Evolutionary conservation across 2,113 vertebrate genomes (phyloP), one percentile per base, ranked within the genome.

Genomic region (Ornithorhynchus anatinus): DNA sequence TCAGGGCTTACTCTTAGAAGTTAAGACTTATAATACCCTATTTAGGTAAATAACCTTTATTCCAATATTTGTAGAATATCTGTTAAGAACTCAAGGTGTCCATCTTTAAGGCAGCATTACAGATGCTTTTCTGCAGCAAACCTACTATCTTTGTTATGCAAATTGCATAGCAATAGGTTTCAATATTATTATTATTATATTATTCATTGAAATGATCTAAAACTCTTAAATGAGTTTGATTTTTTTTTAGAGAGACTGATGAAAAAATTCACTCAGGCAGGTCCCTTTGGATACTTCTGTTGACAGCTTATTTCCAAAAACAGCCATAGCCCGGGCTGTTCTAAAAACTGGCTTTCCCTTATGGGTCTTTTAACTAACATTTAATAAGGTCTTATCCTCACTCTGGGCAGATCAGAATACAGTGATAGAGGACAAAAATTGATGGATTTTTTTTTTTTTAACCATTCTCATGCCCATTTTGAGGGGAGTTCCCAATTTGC

Each of bases 201-300:
- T 92, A 92, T n/a, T n/a, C n/a, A n/a, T n/a, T n/a, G n/a, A 94
- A 94, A 88, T 70, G 63, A 86, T 90, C 94, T 91, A 75, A 89
- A 92, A 91, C 82, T 71, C 35, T 45, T 39, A 81, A 42, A 31
- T 36, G 62, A 50, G 5, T 50, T 54, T 58, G 39, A 19, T 35
- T 25, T 43, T 64, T 68, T 64, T 38, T 56, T 48, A 29, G n/a
- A 51, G 48, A 52, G 19, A 60, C 19, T 69, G 15, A 33, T 13
- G 10, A 23, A 23, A 37, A 78, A 72, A 57, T 10, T n/a, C n/a
- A 10, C 12, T 61, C 23, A 51, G 33, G 38, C 68, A 72, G 15
- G 36, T 48, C 37, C 22, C 35, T 57, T n/a, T 58, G 48, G 20
- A 53, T 50, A 61, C 37, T 17, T 45, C 64, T 27, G 31, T 17